These are phyloP conservation scores for Ips nitidus DNA, from an alignment of 1,140 invertebrate genomes.

Conservation along the genomic window DNA sequence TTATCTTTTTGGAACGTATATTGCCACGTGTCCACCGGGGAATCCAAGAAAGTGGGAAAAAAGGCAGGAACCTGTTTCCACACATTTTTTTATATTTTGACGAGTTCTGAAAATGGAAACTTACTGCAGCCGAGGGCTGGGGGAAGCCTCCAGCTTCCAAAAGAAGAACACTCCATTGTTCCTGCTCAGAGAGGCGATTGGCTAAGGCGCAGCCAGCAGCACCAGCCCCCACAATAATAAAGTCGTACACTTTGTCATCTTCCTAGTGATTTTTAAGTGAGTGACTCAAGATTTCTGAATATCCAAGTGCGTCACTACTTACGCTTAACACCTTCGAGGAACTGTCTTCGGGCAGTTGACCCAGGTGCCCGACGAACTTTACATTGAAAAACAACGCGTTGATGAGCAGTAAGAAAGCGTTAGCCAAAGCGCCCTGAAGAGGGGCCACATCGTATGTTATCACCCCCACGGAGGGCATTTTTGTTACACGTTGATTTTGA, in stretches of 20 bases:
- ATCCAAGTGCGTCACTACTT: constrained; percentile 4
- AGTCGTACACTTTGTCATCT: constrained; percentile 66
- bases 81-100: no score
- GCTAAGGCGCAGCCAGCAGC: constrained; percentile 86
- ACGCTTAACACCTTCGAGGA: constrained; percentile 28
- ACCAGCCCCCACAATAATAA: constrained; percentile 78
- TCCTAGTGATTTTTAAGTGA: no score
- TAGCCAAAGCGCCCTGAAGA: constrained; percentile 30
- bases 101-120: constrained; percentile 59
- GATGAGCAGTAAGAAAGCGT: constrained; percentile 35
- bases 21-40: constrained; percentile 75
- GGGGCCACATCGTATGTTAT: constrained; percentile 34
- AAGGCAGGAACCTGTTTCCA: constrained; percentile 12
- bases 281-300: constrained; percentile 55
- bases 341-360: constrained; percentile 32
- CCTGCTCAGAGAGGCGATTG: constrained; percentile 77
- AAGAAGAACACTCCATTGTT: constrained; percentile 76
- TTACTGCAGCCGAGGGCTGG: constrained; percentile 74
- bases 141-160: constrained; percentile 81
- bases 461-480: constrained; percentile 23
- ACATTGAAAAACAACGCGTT: constrained; percentile 37
- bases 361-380: constrained; percentile 30
- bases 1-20: constrained; percentile 71
- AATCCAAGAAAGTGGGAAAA: constrained; percentile 53
- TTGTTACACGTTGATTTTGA: not conserved